A percentile compares a stretch with the other conserved stretches of the same genome.
Evolutionary conservation across 2,113 vertebrate species (phyloP).

Genomic region (Chloropsis cyanopogon): DNA sequence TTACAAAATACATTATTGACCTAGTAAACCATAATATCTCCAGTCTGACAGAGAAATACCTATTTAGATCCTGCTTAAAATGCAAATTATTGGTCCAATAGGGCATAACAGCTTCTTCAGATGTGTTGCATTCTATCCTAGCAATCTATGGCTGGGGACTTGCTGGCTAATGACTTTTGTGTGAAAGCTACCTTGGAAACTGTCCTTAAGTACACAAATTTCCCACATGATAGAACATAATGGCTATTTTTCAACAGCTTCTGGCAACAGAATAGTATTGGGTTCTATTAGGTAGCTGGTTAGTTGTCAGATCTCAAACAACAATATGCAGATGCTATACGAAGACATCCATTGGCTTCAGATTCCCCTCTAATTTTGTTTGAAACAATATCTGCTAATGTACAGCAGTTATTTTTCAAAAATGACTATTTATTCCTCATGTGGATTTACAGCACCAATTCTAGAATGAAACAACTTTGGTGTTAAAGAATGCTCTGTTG

Average conservation of each 20-base stretch:
- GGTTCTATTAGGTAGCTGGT: not conserved
- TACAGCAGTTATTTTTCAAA: not conserved
- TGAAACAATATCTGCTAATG: not conserved
- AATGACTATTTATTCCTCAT: not conserved
- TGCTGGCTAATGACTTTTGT: conserved; percentile 18
- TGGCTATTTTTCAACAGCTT: conserved; percentile 7
- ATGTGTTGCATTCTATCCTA: not conserved
- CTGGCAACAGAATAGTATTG: not conserved
- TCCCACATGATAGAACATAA: conserved; percentile 30
- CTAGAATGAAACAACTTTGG: not conserved
- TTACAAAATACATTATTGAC: conserved; percentile 53
- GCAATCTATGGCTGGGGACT: conserved; percentile 28
- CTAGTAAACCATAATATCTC: conserved; percentile 45
- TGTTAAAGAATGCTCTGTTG: not conserved
- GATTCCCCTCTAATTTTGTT: not conserved
- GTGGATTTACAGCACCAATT: not conserved
- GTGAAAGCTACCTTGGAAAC: conserved; percentile 35
- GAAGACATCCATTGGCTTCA: not conserved
- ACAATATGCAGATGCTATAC: not conserved
- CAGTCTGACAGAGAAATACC: conserved; percentile 32
- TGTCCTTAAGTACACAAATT: conserved; percentile 42
- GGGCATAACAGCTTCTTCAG: not conserved
- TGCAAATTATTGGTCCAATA: conserved; percentile 55
- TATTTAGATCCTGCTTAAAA: conserved; percentile 47
- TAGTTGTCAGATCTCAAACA: not conserved